phyloP scores from a whole-genome alignment of 2,888 invertebrate genomes.

The Plebejus argus region DNA sequence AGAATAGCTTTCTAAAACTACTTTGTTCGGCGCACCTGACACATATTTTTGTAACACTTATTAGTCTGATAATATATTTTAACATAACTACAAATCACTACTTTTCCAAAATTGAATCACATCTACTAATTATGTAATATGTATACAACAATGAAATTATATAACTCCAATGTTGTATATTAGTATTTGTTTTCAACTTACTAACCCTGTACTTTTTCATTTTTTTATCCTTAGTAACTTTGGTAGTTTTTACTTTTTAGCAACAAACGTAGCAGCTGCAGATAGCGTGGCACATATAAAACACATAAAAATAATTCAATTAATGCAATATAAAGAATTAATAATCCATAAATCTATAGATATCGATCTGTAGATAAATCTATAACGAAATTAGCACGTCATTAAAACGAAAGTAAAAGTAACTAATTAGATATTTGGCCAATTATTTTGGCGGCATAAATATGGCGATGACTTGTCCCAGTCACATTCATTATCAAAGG shows the following conservation, averaged over 20 bases:
- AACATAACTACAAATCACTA: no score
- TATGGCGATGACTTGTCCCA: neutral
- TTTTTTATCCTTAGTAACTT: no score
- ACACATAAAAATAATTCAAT: neutral
- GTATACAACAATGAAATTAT: no score
- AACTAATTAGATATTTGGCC: slow-evolving; percentile 11
- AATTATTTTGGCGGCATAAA: slow-evolving; percentile 12
- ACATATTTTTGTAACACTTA: neutral
- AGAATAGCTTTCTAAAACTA: slow-evolving; percentile 17
- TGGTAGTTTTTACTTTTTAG: no score
- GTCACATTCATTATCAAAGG: neutral
- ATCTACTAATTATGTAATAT: no score
- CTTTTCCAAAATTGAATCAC: no score
- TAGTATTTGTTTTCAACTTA: neutral
- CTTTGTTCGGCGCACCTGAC: neutral
- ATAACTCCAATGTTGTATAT: no score
- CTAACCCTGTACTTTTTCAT: no score
- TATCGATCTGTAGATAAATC: slow-evolving; percentile 7
- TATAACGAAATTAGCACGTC: slow-evolving; percentile 10
- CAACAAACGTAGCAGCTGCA: neutral
- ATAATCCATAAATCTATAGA: slow-evolving; percentile 15
- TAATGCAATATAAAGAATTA: neutral
- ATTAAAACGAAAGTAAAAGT: slow-evolving; percentile 20
- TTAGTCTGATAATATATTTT: neutral
- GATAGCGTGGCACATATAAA: neutral